phyloP scores from a whole-genome alignment of 2,797 vertebrate species.

The Clamator glandarius region DNA sequence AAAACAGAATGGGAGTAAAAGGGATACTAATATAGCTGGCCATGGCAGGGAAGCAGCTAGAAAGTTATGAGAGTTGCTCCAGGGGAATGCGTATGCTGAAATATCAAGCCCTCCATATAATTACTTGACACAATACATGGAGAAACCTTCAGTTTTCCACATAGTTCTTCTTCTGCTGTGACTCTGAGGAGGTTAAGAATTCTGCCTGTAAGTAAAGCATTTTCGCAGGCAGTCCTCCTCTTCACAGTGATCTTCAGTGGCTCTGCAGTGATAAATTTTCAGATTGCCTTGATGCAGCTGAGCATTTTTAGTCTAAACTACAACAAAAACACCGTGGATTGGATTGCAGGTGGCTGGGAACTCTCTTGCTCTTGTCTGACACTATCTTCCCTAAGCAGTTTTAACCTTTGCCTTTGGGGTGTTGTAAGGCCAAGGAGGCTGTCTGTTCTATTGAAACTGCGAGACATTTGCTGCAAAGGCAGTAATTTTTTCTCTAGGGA shows the following conservation, averaged over 20 bases:
- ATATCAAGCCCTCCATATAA: not conserved
- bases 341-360: not conserved
- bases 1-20: not conserved
- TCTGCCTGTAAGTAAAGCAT: not conserved
- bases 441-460: not conserved
- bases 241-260: not conserved
- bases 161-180: not conserved
- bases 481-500: not conserved
- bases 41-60: not conserved
- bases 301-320: not conserved
- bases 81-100: not conserved
- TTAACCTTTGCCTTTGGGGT: not conserved
- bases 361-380: not conserved
- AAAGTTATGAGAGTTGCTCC: not conserved
- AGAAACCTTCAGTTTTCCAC: not conserved
- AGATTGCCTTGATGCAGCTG: not conserved
- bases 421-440: not conserved
- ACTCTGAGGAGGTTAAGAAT: not conserved
- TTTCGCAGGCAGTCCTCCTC: not conserved
- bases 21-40: not conserved
- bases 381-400: not conserved
- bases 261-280: not conserved
- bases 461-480: not conserved
- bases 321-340: not conserved
- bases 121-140: accelerated